Base-by-base conservation (phyloP, 1,140 invertebrate species). In the Brachionus koreanus region DNA sequence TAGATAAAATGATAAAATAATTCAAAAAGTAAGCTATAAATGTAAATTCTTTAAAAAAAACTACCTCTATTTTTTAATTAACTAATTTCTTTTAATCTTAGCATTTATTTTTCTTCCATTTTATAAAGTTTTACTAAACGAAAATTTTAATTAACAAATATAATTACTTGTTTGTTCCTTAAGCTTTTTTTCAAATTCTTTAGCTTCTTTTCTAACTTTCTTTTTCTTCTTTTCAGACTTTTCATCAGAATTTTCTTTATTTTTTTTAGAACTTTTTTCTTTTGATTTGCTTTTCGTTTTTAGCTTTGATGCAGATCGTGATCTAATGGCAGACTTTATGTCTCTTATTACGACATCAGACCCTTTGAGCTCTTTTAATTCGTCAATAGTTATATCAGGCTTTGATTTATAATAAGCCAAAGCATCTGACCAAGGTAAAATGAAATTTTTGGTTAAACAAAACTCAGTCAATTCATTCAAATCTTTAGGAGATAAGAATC, bases 391-490 rank as follows among this genome's bases (percentile, higher is more conserved):
- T 16, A 79, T 52, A 19, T 65, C 49, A 23, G 76, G 76, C n/a
- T 37, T 23, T 42, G 29, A 61, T 43, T 79, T 79, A 52, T 79
- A 79, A 79, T 61, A 23, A 29, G 25, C 19, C 16, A 79, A 65
- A 37, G 76, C 76, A 10, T 79, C 76, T 6, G 29, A 39, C 76
- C 76, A 79, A 7, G 25, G 5, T 10, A 79, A n/a, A 19, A 42
- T 79, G 19, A 79, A 65, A 37, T 79, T 79, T 79, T 65, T 79
- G 7, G 76, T 37, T 12, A 6, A 29, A 13, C n/a, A 61, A 61
- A 79, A 79, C 13, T 65, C 16, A 61, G 61, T 79, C 10, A 79
- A 25, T 12, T 33, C 61, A 39, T 61, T 19, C 35, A 79, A 57
- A 37, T 61, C 61, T 5, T n/a, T 13, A 10, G 19, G 10, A 7